A percentile compares a stretch with the other conserved stretches of the same genome.
Evolutionary conservation across 2,113 vertebrate species (phyloP).

Genomic region (Halcyon senegalensis): DNA sequence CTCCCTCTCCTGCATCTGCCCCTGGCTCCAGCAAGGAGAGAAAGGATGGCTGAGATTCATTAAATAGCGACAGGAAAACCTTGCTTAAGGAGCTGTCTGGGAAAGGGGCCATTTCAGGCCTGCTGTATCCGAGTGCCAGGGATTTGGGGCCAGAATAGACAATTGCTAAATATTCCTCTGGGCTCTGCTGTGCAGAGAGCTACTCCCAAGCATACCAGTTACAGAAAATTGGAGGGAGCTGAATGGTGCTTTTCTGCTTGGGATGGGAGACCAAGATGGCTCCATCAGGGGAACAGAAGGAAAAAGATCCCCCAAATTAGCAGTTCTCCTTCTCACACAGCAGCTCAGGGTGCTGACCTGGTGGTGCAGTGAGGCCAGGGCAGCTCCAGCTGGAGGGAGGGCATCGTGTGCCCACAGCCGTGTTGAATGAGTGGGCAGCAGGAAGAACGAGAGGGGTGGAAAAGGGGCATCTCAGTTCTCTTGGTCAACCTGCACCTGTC

Average conservation of each 20-base stretch:
- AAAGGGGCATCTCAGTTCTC: neutral
- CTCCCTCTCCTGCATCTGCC: slow-evolving; percentile 19
- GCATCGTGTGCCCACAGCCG: rapidly evolving
- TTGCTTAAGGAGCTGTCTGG: slow-evolving; percentile 55
- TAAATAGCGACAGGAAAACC: slow-evolving; percentile 52
- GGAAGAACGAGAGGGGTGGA: neutral
- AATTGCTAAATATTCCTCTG: neutral
- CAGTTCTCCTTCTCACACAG: neutral
- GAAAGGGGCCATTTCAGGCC: slow-evolving; percentile 58
- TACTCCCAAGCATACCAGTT: neutral
- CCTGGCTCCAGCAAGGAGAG: neutral
- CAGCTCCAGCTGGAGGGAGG: neutral
- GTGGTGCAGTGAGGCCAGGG: rapidly evolving
- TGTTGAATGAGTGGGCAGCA: too few relatives aligned
- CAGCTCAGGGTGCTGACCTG: neutral
- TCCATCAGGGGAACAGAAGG: neutral
- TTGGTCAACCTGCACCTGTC: neutral
- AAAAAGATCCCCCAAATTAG: neutral
- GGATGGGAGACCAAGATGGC: neutral
- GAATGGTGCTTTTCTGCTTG: neutral
- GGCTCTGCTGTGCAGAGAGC: neutral
- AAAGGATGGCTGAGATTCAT: slow-evolving; percentile 59
- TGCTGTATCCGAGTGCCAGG: slow-evolving; percentile 13
- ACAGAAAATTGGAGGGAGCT: neutral
- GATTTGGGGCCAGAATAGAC: slow-evolving; percentile 41